A percentile compares a stretch with the other conserved stretches of the same genome.
phyloP scores from a whole-genome alignment of 2,888 invertebrate species.

The Drosophila tripunctata region DNA sequence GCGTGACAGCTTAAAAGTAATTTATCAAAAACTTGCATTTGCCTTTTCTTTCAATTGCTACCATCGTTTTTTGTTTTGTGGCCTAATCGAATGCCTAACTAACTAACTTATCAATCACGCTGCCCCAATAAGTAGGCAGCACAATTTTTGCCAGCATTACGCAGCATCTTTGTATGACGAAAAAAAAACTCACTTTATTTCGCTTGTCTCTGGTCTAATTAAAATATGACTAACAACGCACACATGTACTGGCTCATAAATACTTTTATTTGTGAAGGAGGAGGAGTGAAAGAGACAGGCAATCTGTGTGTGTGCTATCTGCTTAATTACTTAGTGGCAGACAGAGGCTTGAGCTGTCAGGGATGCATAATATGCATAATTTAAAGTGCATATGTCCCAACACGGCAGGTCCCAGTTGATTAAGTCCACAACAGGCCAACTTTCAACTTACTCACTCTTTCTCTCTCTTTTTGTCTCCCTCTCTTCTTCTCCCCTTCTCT shows the following conservation, averaged over 20 bases:
- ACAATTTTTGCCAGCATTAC: slow-evolving; percentile 21
- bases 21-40: slow-evolving; percentile 61
- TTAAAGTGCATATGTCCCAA: slow-evolving; percentile 71
- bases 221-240: slow-evolving; percentile 46
- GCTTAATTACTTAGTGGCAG: slow-evolving; percentile 73
- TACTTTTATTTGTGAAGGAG: slow-evolving; percentile 45
- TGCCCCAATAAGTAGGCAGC: slow-evolving; percentile 31
- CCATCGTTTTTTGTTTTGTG: slow-evolving; percentile 9
- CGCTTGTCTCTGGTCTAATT: slow-evolving; percentile 51
- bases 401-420: slow-evolving; percentile 63
- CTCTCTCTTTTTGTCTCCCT: neutral
- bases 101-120: slow-evolving; percentile 70
- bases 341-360: neutral
- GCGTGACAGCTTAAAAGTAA: slow-evolving; percentile 72
- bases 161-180: neutral
- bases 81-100: slow-evolving; percentile 26
- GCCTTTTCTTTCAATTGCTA: slow-evolving; percentile 16
- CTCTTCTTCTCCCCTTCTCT: neutral
- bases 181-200: no score
- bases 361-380: slow-evolving; percentile 67
- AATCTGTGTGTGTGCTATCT: slow-evolving; percentile 51
- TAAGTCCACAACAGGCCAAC: slow-evolving; percentile 60
- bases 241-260: slow-evolving; percentile 39
- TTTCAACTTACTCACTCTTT: slow-evolving; percentile 1
- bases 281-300: neutral